Conservation (phyloP, 2,888 invertebrate genomes). For the Eristalinus sepulchralis region DNA sequence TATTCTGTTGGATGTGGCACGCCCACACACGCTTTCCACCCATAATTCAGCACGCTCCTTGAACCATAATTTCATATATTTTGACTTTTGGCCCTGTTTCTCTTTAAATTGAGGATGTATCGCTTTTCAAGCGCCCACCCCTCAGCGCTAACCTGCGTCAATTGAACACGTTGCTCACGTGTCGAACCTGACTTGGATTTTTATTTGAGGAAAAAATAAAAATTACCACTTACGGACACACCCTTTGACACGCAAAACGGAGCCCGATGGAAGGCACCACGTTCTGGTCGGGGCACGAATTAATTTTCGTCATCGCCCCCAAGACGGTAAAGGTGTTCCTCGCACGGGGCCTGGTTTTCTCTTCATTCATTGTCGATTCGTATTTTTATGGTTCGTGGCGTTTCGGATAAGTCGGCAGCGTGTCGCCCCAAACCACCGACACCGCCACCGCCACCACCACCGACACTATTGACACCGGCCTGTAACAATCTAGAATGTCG, state of each 20-base stretch:
- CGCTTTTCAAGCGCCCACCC: slow-evolving; percentile 54
- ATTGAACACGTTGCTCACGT: slow-evolving; percentile 62
- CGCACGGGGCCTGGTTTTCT: slow-evolving; percentile 16
- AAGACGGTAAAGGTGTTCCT: slow-evolving; percentile 58
- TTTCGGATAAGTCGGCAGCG: slow-evolving; percentile 46
- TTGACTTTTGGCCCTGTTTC: slow-evolving; percentile 63
- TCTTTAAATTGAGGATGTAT: slow-evolving; percentile 65
- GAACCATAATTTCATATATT: slow-evolving; percentile 59
- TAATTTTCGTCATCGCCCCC: slow-evolving; percentile 52
- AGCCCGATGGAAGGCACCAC: background rate
- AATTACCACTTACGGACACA: slow-evolving; percentile 67
- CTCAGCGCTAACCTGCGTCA: slow-evolving; percentile 54
- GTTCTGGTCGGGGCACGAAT: slow-evolving; percentile 22
- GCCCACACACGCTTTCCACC: slow-evolving; percentile 56
- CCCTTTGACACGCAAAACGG: slow-evolving; percentile 65
- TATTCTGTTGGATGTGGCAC: slow-evolving; percentile 36
- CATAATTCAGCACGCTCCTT: slow-evolving; percentile 59
- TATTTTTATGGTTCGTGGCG: slow-evolving; percentile 41
- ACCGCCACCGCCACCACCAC: slow-evolving; percentile 8
- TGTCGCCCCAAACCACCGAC: too few species aligned
- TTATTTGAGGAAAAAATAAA: slow-evolving; percentile 60
- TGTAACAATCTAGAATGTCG: slow-evolving; percentile 69
- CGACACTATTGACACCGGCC: slow-evolving; percentile 32
- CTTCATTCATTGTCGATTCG: background rate
- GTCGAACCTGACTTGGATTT: slow-evolving; percentile 64